A percentile compares a stretch with the other conserved stretches of the same genome.
phyloP scores from a whole-genome alignment of 2,113 vertebrate genomes.

The Toxostoma redivivum region DNA sequence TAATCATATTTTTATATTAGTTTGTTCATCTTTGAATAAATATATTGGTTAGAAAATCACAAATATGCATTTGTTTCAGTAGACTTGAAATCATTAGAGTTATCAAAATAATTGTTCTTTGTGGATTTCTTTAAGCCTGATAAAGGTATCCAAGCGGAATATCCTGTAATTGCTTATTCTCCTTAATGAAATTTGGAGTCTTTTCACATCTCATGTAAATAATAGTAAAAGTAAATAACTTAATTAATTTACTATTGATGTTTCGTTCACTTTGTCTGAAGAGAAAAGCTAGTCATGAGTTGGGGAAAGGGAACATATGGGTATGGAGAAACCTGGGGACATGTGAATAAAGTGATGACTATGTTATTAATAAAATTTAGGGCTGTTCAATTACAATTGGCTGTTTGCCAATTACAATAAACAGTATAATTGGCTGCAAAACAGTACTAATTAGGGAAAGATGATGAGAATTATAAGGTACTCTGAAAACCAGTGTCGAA shows the following conservation, averaged over 20 bases:
- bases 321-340: neutral
- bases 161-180: constrained; percentile 63
- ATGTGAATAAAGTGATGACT: neutral
- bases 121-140: constrained; percentile 52
- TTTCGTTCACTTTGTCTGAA: constrained; percentile 42
- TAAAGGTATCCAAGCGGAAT: constrained; percentile 52
- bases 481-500: neutral
- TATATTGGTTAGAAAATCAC: constrained; percentile 45
- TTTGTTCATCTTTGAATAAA: constrained; percentile 35
- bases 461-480: neutral
- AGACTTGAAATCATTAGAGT: constrained; percentile 64
- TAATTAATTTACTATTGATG: constrained; percentile 60
- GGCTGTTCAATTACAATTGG: neutral
- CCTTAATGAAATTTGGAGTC: constrained; percentile 42
- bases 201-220: constrained; percentile 48
- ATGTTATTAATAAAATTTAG: neutral
- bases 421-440: neutral
- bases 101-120: constrained; percentile 57
- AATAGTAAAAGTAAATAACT: constrained; percentile 27
- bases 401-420: neutral
- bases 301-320: neutral
- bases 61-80: constrained; percentile 31
- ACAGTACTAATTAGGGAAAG: neutral
- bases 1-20: constrained; percentile 38
- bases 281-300: neutral